Percentiles rank a stretch among this genome's conserved stretches.
phyloP scores from a whole-genome alignment of 1,140 invertebrate species.

The Oedothorax gibbosus region DNA sequence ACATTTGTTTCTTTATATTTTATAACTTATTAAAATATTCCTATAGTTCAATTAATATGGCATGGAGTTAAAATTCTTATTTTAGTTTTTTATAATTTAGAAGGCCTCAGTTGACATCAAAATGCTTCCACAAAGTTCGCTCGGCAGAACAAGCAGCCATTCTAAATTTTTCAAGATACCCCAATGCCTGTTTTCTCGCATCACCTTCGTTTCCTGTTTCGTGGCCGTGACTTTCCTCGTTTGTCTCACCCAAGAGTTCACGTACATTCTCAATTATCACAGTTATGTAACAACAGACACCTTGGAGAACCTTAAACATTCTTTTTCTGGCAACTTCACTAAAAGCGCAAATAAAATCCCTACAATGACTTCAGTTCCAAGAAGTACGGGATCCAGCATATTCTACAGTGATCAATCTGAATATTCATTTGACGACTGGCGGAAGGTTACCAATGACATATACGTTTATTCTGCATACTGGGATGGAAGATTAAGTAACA shows the following conservation, averaged over 20 bases:
- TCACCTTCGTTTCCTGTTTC: constrained; percentile 8
- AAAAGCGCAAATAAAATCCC: background rate
- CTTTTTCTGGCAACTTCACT: no score
- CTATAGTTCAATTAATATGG: no score
- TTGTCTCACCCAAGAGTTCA: constrained; percentile 34
- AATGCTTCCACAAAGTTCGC: no score
- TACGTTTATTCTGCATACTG: constrained; percentile 56
- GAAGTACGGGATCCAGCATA: background rate
- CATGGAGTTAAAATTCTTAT: no score
- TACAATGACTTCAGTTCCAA: background rate
- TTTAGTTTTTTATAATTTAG: no score
- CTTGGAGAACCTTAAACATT: background rate
- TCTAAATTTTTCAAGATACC: background rate
- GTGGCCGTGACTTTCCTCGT: constrained; percentile 19
- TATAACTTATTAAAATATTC: no score
- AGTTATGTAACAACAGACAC: constrained; percentile 26
- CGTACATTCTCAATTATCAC: constrained; percentile 29
- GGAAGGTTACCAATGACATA: background rate
- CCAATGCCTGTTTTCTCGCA: constrained; percentile 25
- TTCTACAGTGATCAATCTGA: background rate
- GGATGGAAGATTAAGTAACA: constrained; percentile 23
- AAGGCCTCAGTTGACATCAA: no score
- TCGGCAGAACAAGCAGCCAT: no score
- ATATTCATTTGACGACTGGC: constrained; percentile 25
- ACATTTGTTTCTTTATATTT: no score